phyloP scores from a whole-genome alignment of 2,113 vertebrate species.

The Eubucco bourcierii region DNA sequence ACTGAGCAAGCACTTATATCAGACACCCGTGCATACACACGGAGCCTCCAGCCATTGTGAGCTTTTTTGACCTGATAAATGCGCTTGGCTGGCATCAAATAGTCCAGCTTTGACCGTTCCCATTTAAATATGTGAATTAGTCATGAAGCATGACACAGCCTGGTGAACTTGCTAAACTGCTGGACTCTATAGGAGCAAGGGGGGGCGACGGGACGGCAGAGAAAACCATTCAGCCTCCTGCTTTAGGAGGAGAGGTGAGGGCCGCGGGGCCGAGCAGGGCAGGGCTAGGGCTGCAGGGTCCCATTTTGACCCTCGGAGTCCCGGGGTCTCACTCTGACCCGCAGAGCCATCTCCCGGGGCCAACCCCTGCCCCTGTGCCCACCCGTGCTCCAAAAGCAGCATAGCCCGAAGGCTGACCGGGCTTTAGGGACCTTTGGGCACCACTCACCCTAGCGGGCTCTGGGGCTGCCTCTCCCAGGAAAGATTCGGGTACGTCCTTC shows the following conservation, averaged over 20 bases:
- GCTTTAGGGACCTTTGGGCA: not conserved
- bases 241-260: slow-evolving; percentile 74
- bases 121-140: slow-evolving; percentile 92
- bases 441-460: not conserved
- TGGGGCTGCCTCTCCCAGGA: not conserved
- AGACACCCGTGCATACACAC: slow-evolving; percentile 44
- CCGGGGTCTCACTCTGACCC: not conserved
- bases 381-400: not conserved
- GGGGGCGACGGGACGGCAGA: slow-evolving; percentile 12
- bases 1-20: slow-evolving; percentile 69
- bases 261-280: slow-evolving; percentile 18
- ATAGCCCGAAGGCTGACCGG: not conserved
- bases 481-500: not conserved
- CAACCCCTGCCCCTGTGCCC: not conserved
- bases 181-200: slow-evolving; percentile 76
- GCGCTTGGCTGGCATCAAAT: slow-evolving; percentile 90
- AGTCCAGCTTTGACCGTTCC: slow-evolving; percentile 82
- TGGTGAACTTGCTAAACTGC: slow-evolving; percentile 85
- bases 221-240: slow-evolving; percentile 72
- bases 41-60: slow-evolving; percentile 81
- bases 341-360: not conserved
- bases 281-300: not conserved
- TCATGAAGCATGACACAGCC: slow-evolving; percentile 88
- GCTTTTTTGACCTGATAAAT: slow-evolving; percentile 87
- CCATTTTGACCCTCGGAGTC: not conserved